phyloP scores from a whole-genome alignment of 2,113 vertebrate genomes.

The Alaudala cheleensis region DNA sequence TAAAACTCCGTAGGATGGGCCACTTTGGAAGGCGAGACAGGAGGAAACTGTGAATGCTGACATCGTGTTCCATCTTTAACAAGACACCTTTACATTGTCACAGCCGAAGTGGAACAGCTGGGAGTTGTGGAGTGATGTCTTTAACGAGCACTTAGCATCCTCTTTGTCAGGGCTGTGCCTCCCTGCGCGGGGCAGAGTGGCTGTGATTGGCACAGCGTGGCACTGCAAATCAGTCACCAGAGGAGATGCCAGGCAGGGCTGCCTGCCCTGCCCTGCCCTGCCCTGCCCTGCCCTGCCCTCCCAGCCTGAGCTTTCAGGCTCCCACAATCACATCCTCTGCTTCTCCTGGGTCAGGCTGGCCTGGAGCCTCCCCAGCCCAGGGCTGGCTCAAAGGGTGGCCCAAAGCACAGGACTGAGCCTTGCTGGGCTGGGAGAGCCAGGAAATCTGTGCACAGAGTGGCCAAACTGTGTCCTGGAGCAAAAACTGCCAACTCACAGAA shows the following conservation, averaged over 20 bases:
- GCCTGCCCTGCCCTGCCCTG: neutral
- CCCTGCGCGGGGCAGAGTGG: neutral
- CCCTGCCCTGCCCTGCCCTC: neutral
- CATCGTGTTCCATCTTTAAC: neutral
- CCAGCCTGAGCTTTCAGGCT: neutral
- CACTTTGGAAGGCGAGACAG: neutral
- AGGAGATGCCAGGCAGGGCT: neutral
- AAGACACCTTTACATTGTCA: neutral
- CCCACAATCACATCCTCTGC: fast-evolving
- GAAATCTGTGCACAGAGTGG: neutral
- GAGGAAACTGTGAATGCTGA: neutral
- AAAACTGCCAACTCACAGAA: neutral
- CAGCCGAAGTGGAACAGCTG: neutral
- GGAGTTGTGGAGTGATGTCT: neutral
- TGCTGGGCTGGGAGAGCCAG: fast-evolving
- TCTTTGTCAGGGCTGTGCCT: neutral
- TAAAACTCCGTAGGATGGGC: neutral
- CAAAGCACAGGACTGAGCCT: neutral
- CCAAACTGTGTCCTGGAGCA: neutral
- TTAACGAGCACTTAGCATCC: neutral
- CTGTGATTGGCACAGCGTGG: neutral
- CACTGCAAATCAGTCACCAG: neutral
- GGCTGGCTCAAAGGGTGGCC: fast-evolving
- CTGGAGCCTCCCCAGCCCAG: neutral
- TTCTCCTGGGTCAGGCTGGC: neutral